phyloP scores from a whole-genome alignment of 2,888 invertebrate species.

The Nymphalis urticae region DNA sequence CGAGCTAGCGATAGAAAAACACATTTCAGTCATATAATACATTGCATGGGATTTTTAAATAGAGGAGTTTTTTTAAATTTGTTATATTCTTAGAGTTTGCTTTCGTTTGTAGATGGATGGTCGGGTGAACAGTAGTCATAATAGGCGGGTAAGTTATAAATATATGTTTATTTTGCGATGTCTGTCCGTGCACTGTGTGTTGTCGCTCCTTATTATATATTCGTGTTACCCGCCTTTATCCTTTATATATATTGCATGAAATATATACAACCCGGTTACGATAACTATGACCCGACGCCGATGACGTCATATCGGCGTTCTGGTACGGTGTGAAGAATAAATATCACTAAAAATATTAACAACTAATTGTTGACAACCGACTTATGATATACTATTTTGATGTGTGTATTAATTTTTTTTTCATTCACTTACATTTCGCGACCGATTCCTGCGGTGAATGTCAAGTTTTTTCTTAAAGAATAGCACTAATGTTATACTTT shows the following conservation, averaged over 20 bases:
- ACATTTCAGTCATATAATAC: background rate
- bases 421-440: no score
- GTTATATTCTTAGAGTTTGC: slow-evolving; percentile 72
- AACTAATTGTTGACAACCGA: no score
- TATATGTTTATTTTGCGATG: slow-evolving; percentile 52
- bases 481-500: no score
- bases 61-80: slow-evolving; percentile 45
- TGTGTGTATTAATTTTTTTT: no score
- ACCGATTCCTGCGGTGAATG: no score
- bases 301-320: no score
- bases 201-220: slow-evolving; percentile 28
- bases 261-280: no score
- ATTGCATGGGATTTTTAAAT: slow-evolving; percentile 42
- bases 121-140: slow-evolving; percentile 81
- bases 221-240: slow-evolving; percentile 50
- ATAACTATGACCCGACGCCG: no score
- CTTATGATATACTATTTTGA: no score
- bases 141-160: slow-evolving; percentile 79
- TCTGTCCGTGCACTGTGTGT: slow-evolving; percentile 3
- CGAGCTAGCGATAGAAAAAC: background rate
- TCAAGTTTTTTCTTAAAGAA: no score
- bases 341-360: no score
- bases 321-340: no score
- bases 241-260: slow-evolving; percentile 40
- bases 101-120: slow-evolving; percentile 83